Base-by-base conservation (phyloP, 2,888 invertebrate species). In the Nudaria mundana region DNA sequence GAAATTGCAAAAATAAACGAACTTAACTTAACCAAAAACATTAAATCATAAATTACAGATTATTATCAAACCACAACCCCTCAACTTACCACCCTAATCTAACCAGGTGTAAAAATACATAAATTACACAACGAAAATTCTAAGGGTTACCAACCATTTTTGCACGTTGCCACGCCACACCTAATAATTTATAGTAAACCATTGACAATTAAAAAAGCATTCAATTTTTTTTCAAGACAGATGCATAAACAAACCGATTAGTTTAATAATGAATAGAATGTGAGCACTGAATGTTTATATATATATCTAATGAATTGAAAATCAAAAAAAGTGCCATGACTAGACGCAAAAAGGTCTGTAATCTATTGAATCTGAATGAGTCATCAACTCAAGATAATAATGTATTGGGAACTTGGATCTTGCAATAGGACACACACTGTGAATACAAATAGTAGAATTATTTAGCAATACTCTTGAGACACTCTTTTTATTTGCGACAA, bases 71-170 rank as follows among this genome's bases (percentile, higher is more conserved):
- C 49, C 46, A 30, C 55, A 55, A 52, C 57, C 57, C 57, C 43
- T 40, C 6, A 44, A 44, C n/a, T 55, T 47, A 6, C 36, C 44
- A 49, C 57, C 57, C 57, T 49, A 57, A 8, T 28, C 18, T 15
- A 28, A 37, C 57, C 58, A 57, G 57, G 58, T 57, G 57, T 52
- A 52, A 58, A 44, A 43, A 46, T 40, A 46, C 44, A 57, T 57
- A 52, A 55, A 58, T 58, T 49, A 55, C 37, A 23, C 42, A 24
- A 22, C 44, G 29, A 30, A 32, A 24, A 43, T 34, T 44, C 10
- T 20, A 37, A 47, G 57, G 49, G 52, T 58, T 57, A 57, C 39
- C 40, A 55, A 52, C 49, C 36, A 49, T 44, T 48, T 57, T 57
- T 47, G 55, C 58, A 49, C 55, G 52, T 46, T 44, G 7, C 38